Conservation (phyloP, 37 sponge, comb jelly and placozoan species). For the Chondrosia reniformis region DNA sequence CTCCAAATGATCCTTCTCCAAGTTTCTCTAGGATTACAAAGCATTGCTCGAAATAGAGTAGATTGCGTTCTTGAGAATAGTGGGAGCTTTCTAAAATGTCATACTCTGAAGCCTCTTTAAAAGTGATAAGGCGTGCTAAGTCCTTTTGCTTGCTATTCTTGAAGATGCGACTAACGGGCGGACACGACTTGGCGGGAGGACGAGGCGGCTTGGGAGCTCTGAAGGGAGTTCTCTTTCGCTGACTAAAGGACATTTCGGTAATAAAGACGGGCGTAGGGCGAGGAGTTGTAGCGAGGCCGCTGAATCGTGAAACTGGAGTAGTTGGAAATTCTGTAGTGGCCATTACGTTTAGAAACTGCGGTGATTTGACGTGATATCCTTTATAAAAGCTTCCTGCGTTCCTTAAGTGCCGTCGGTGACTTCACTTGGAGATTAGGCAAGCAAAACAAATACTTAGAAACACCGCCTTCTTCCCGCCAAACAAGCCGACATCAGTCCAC, state of each 20-base stretch:
- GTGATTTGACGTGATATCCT: too few species aligned
- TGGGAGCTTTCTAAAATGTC: constrained; percentile 31
- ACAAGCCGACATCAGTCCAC: too few species aligned
- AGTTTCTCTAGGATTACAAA: constrained; percentile 63
- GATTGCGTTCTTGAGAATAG: constrained; percentile 25
- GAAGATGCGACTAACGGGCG: constrained; percentile 70
- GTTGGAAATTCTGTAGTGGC: constrained; percentile 12
- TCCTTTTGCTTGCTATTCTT: background rate
- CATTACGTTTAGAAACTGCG: background rate
- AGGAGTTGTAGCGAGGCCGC: constrained; percentile 4
- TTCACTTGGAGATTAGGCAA: too few species aligned
- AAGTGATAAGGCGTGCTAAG: constrained; percentile 49
- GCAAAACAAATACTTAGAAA: too few species aligned
- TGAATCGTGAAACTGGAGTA: background rate
- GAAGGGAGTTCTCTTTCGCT: constrained; percentile 67
- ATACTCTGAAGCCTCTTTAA: constrained; percentile 13
- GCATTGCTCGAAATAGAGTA: constrained; percentile 71
- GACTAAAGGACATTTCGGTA: constrained; percentile 44
- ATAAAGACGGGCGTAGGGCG: constrained; percentile 29
- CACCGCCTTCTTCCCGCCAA: too few species aligned
- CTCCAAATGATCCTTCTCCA: constrained; percentile 90
- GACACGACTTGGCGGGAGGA: constrained; percentile 70
- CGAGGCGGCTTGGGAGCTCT: constrained; percentile 44
- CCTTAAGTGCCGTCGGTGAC: too few species aligned
- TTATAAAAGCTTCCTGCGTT: too few species aligned